phyloP scores from a whole-genome alignment of 2,797 vertebrate genomes.

The Microcaecilia unicolor region DNA sequence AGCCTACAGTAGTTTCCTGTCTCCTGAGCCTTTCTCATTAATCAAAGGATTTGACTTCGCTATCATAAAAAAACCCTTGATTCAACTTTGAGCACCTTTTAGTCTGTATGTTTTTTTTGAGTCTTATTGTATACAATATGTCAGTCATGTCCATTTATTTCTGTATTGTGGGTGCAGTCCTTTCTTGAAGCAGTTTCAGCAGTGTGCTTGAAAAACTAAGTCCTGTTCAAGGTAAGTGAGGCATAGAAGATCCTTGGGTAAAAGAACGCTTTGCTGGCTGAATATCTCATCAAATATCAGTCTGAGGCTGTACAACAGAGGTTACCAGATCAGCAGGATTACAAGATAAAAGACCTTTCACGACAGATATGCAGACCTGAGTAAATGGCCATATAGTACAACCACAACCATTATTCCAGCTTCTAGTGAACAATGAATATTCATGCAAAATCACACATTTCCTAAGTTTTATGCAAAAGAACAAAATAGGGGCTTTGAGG shows the following conservation, averaged over 20 bases:
- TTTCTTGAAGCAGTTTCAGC: conserved; percentile 40
- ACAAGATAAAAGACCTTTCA: too few species aligned
- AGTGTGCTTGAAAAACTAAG: conserved; percentile 43
- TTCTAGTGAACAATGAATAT: too few species aligned
- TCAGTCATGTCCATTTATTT: conserved; percentile 20
- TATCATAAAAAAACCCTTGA: conserved; percentile 26
- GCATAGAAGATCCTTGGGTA: conserved; percentile 29
- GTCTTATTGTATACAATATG: conserved; percentile 28
- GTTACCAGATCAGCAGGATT: too few species aligned
- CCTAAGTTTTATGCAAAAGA: too few species aligned
- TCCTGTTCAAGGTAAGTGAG: conserved; percentile 55
- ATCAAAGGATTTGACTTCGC: conserved; percentile 26
- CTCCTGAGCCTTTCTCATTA: conserved; percentile 13
- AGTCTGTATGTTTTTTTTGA: conserved; percentile 28
- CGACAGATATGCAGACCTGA: too few species aligned
- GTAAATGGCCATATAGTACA: too few species aligned
- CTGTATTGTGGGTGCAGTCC: conserved; percentile 25
- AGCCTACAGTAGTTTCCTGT: too few species aligned
- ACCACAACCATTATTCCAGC: too few species aligned
- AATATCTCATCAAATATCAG: neutral
- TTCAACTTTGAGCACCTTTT: conserved; percentile 25
- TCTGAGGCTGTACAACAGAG: neutral
- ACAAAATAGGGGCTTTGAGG: too few species aligned
- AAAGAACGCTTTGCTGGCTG: conserved; percentile 5
- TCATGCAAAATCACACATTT: too few species aligned